Conservation (phyloP, 2,797 vertebrate genomes). For the Pampus argenteus region DNA sequence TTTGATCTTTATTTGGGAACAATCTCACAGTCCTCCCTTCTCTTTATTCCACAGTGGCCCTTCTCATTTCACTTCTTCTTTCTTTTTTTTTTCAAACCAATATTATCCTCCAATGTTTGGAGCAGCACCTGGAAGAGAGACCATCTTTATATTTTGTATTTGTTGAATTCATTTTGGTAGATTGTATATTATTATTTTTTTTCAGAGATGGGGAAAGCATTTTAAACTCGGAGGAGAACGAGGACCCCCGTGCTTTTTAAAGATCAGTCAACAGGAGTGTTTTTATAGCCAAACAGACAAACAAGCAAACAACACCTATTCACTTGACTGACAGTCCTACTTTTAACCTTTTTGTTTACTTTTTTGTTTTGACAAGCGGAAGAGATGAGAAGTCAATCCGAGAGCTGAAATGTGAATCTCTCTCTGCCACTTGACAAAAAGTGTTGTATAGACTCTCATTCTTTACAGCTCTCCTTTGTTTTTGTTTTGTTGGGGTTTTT, state of each 20-base stretch:
- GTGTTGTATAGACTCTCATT: slow-evolving; percentile 80
- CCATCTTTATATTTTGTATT: slow-evolving; percentile 72
- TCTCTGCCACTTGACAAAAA: slow-evolving; percentile 55
- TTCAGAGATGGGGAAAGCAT: slow-evolving; percentile 52
- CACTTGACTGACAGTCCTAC: slow-evolving; percentile 69
- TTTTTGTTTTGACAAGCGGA: slow-evolving; percentile 64
- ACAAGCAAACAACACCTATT: slow-evolving; percentile 44
- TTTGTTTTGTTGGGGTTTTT: slow-evolving; percentile 28
- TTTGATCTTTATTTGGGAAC: neutral
- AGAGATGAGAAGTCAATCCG: slow-evolving; percentile 62
- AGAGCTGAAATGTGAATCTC: slow-evolving; percentile 82
- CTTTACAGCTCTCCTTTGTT: slow-evolving; percentile 66
- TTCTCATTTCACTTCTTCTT: slow-evolving; percentile 61
- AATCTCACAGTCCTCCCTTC: neutral
- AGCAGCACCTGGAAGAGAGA: slow-evolving; percentile 70
- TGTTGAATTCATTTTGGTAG: slow-evolving; percentile 53
- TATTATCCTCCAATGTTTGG: slow-evolving; percentile 80
- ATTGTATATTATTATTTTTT: slow-evolving; percentile 45
- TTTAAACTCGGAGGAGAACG: slow-evolving; percentile 50
- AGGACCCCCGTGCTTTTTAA: slow-evolving; percentile 48
- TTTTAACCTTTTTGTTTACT: slow-evolving; percentile 74
- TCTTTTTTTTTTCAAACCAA: slow-evolving; percentile 2
- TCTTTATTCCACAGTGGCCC: slow-evolving; percentile 36
- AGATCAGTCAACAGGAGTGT: slow-evolving; percentile 36
- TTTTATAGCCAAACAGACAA: slow-evolving; percentile 65